These are phyloP conservation scores for Pygocentrus nattereri DNA, from an alignment of 2,797 vertebrate genomes.

Conservation along the genomic window DNA sequence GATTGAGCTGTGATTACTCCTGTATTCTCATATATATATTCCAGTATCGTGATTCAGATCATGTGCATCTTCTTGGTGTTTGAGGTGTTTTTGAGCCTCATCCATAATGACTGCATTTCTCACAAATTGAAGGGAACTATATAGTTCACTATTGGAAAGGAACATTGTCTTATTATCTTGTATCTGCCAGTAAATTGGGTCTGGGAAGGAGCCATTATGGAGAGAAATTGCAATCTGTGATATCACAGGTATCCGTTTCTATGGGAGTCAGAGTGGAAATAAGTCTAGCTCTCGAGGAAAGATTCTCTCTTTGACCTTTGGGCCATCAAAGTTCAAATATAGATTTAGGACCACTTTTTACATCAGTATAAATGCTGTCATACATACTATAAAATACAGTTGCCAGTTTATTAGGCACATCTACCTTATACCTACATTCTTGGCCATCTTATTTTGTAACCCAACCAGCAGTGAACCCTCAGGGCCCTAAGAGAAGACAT, in stretches of 20 bases:
- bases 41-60: not conserved
- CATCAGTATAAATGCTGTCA: slow-evolving; percentile 3
- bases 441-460: too few species aligned
- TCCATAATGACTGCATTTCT: slow-evolving; percentile 43
- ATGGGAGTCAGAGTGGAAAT: slow-evolving; percentile 27
- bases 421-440: not conserved
- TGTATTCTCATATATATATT: not conserved
- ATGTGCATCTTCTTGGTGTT: not conserved
- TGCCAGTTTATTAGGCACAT: not conserved
- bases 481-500: too few species aligned
- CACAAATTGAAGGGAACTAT: slow-evolving; percentile 39
- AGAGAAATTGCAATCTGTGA: slow-evolving; percentile 48
- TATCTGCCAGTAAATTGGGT: slow-evolving; percentile 50
- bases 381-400: not conserved
- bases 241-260: slow-evolving; percentile 31
- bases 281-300: not conserved
- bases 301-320: not conserved
- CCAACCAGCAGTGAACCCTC: too few species aligned
- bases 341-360: not conserved
- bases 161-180: slow-evolving; percentile 45
- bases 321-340: not conserved
- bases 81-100: slow-evolving; percentile 12
- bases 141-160: slow-evolving; percentile 39
- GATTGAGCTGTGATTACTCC: slow-evolving; percentile 18
- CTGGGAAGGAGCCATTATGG: slow-evolving; percentile 52